Evolutionary conservation across 2,888 invertebrate species (phyloP), one percentile per base, ranked within the genome.

Genomic region (Lottia gigantea): DNA sequence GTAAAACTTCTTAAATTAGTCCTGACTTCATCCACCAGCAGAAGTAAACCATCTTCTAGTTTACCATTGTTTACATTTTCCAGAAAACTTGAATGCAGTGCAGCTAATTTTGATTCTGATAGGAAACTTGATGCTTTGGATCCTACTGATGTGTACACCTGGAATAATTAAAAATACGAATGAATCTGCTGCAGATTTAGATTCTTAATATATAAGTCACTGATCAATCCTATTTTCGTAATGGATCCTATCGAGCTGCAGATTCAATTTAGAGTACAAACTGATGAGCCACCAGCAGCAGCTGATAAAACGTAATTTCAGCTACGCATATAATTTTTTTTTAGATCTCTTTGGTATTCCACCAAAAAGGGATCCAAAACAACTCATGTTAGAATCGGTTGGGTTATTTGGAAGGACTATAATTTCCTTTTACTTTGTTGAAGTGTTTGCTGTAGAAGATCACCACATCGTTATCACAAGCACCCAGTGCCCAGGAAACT

Each of bases 401-500:
- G n/a, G n/a, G n/a, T n/a, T n/a, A n/a, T 31, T 31, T 31, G 31
- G 6, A 31, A 31, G 31, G 31, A 31, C 6, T 31, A 8, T 19
- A 26, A 15, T n/a, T 15, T 15, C n/a, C 14, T 46, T 70, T 55
- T 72, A 81, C 81, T 75, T 71, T 75, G 47, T 74, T 70, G 40
- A 77, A 76, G n/a, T 76, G 70, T 46, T 78, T 67, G 40, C 77
- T 74, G 62, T 81, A 81, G 12, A 81, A 46, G 16, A 81, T 70
- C 19, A 79, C 68, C 47, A 81, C 76, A 71, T 81, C 81, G 74
- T 81, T 81, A 19, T 73, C 79, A 68, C 81, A 81, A 0, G 74
- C 25, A 0, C 81, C 80, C 11, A 80, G 70, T 2, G 46, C 66
- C 78, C 78, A 78, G 8, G 68, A 70, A 0, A 61, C 19, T 25